phyloP scores from a whole-genome alignment of 2,113 vertebrate genomes.

The Trogon surrucura region DNA sequence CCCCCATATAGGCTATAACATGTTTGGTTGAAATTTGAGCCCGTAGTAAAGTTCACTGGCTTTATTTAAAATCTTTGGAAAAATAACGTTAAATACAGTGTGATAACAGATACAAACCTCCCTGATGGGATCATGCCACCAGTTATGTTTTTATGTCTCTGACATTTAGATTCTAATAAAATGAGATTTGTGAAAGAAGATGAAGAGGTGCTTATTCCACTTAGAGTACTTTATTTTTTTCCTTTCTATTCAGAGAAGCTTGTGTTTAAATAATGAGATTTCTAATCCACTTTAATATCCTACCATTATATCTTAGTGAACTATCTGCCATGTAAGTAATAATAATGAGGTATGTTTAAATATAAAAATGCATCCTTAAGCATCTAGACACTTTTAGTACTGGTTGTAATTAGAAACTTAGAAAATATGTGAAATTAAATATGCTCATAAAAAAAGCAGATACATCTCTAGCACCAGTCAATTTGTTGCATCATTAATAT shows the following conservation, averaged over 20 bases:
- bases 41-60: not conserved
- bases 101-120: constrained; percentile 18
- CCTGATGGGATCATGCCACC: constrained; percentile 12
- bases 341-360: constrained; percentile 67
- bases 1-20: not conserved
- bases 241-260: not conserved
- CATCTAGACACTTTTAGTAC: constrained; percentile 60
- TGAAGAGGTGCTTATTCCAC: constrained; percentile 25
- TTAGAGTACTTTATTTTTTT: constrained; percentile 23
- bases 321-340: constrained; percentile 58
- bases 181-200: constrained; percentile 63
- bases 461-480: constrained; percentile 54
- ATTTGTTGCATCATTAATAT: constrained; percentile 73
- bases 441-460: constrained; percentile 48
- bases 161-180: constrained; percentile 53
- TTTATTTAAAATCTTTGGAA: constrained; percentile 10
- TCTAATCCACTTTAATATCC: constrained; percentile 62
- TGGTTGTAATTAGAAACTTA: constrained; percentile 75
- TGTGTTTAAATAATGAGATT: constrained; percentile 68
- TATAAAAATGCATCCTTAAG: constrained; percentile 64
- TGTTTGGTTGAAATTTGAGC: not conserved
- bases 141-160: constrained; percentile 37
- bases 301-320: constrained; percentile 64
- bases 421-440: constrained; percentile 72
- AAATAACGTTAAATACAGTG: not conserved